Evolutionary conservation across 2,797 vertebrate genomes (phyloP).

Genomic region (Dryobates pubescens): DNA sequence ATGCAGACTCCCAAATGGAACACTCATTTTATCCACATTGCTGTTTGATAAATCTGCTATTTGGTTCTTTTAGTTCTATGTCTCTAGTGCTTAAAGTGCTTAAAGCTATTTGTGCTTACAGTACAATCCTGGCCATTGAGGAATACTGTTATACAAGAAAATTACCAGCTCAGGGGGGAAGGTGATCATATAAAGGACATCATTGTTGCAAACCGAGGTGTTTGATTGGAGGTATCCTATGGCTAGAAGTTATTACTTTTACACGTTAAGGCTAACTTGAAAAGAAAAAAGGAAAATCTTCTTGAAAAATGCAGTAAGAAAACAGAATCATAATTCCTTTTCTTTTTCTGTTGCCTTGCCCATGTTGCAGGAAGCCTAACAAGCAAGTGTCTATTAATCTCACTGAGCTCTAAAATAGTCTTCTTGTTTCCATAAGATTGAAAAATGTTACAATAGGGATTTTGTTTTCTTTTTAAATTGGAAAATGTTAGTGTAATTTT

Average conservation of each 20-base stretch:
- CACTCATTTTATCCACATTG: not conserved
- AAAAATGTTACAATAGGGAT: not conserved
- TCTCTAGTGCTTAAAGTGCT: not conserved
- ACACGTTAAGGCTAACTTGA: not conserved
- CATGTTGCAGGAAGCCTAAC: not conserved
- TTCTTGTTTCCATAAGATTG: not conserved
- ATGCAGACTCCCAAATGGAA: constrained; percentile 4
- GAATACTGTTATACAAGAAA: not conserved
- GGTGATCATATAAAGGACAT: not conserved
- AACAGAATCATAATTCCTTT: not conserved
- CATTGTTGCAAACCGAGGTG: not conserved
- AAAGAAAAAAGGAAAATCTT: not conserved
- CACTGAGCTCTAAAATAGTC: accelerated
- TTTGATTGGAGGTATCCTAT: not conserved
- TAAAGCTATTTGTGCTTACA: not conserved
- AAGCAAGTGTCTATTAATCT: not conserved
- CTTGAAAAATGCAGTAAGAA: not conserved
- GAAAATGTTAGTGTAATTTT: not conserved
- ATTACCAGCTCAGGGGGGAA: not conserved
- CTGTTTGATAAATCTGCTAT: constrained; percentile 6
- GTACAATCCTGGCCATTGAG: not conserved
- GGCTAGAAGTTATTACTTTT: not conserved
- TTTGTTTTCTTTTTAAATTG: not conserved
- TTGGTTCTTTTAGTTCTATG: not conserved
- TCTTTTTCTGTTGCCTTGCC: not conserved